Evolutionary conservation across 1,140 invertebrate genomes (phyloP), one percentile per base, ranked within the genome.

Genomic region (Apis dorsata): DNA sequence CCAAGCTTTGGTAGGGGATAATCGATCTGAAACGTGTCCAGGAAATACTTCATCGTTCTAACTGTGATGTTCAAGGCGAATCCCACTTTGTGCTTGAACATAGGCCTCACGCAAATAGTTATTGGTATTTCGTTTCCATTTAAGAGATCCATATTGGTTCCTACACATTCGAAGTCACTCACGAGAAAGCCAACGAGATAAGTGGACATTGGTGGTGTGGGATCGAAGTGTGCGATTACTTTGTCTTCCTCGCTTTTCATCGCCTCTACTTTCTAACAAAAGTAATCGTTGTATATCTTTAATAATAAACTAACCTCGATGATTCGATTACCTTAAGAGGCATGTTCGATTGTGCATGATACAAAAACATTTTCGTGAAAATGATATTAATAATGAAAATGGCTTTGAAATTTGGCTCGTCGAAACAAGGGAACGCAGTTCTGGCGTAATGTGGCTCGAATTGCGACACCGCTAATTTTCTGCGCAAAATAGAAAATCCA

Each of bases 341-440:
- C 83, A 85, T 85, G 11, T 85, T 85, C 0, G 83, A 85, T 12
- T 60, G n/a, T 10, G 79, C 79, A 5, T 53, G 83, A n/a, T 82
- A 85, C 10, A 44, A 11, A 0, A 60, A 59, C 19, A 65, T 83
- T 97, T 97, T n/a, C 98, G 93, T 0, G 94, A 85, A 66, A 60
- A 88, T 70, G 19, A 86, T 68, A 15, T 94, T 96, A 19, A 98
- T 95, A 65, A 95, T 93, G 92, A 98, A 99, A 11, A 95, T 96
- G 0, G 98, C 97, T 91, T 99, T 99, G 90, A 98, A 95, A 8
- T 94, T 95, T 0, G 98, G 98, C 91, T 99, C 98, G 91, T 99
- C 98, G 91, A 99, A 98, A 93, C 98, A 99, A 0, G 98, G 98
- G 92, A 99, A 99, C 2, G 97, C 97, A 76, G 96, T 94, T 68